Evolutionary conservation across 1,140 invertebrate genomes (phyloP).

Genomic region (Monochamus saltuarius): DNA sequence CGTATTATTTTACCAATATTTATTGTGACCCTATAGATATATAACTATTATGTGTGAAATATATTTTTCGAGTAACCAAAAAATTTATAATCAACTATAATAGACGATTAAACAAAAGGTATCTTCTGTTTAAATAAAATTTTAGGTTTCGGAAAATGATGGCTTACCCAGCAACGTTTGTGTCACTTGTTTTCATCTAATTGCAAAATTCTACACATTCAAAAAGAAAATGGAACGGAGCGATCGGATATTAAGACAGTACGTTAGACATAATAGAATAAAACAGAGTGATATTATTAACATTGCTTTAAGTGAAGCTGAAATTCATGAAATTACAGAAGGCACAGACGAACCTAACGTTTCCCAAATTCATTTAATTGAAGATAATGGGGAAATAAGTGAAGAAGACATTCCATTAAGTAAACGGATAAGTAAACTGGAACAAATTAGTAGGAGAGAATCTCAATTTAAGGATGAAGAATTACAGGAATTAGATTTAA

Average conservation of each 20-base stretch:
- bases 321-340: conserved; percentile 6
- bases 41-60: no score
- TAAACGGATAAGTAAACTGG: conserved; percentile 6
- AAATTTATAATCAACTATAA: conserved; percentile 4
- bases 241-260: conserved; percentile 28
- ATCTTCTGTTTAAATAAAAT: conserved; percentile 12
- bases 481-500: neutral
- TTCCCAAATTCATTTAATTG: neutral
- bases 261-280: conserved; percentile 21
- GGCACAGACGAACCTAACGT: neutral
- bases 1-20: no score
- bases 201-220: conserved; percentile 38
- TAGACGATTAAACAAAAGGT: no score
- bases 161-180: conserved; percentile 36
- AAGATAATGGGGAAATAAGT: conserved; percentile 6
- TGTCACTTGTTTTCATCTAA: conserved; percentile 35
- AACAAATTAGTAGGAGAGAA: neutral
- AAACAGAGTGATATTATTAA: conserved; percentile 19
- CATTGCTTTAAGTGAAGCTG: conserved; percentile 4
- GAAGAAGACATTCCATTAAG: conserved; percentile 31
- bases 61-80: neutral
- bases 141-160: conserved; percentile 36
- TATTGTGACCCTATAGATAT: no score
- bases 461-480: neutral
- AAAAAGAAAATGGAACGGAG: conserved; percentile 38